Evolutionary conservation across 2,113 vertebrate genomes (phyloP).

Genomic region (Lepisosteus osseus): DNA sequence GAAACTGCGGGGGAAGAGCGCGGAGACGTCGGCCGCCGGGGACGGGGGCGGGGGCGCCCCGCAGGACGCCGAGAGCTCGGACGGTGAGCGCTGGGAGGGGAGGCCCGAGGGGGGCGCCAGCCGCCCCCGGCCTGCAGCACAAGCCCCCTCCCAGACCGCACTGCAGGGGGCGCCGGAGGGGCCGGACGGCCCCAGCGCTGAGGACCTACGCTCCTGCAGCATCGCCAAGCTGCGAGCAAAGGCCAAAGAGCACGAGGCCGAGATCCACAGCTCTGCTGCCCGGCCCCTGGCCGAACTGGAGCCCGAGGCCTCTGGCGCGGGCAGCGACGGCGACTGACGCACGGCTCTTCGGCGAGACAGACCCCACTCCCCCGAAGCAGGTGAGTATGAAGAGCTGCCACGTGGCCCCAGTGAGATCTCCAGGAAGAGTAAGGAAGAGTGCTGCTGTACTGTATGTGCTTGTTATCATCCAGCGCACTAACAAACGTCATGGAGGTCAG

Average conservation of each 20-base stretch:
- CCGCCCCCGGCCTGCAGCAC: conserved; percentile 40
- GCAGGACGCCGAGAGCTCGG: conserved; percentile 38
- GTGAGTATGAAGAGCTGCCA: too few relatives aligned
- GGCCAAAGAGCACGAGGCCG: conserved; percentile 70
- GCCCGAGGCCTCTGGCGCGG: neutral
- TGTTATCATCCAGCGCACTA: too few relatives aligned
- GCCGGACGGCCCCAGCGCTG: conserved; percentile 42
- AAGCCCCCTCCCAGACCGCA: conserved; percentile 10
- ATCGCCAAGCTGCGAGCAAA: conserved; percentile 72
- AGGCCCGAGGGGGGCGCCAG: conserved; percentile 39
- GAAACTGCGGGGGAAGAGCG: conserved; percentile 59
- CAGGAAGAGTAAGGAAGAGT: too few relatives aligned
- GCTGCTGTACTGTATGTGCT: too few relatives aligned
- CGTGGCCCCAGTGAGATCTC: too few relatives aligned
- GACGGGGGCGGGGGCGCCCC: conserved; percentile 23
- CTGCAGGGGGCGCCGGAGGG: conserved; percentile 33
- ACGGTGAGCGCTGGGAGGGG: conserved; percentile 42
- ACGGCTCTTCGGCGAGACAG: too few relatives aligned
- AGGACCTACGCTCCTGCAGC: conserved; percentile 66
- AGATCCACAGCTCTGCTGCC: conserved; percentile 52
- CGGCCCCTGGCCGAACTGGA: neutral
- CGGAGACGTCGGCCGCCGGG: conserved; percentile 20
- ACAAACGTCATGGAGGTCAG: too few relatives aligned
- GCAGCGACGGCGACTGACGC: conserved; percentile 18
- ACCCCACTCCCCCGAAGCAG: too few relatives aligned